A percentile compares a stretch with the other conserved stretches of the same genome.
Evolutionary conservation across 2,113 vertebrate species (phyloP).

Genomic region (Eolophus roseicapilla): DNA sequence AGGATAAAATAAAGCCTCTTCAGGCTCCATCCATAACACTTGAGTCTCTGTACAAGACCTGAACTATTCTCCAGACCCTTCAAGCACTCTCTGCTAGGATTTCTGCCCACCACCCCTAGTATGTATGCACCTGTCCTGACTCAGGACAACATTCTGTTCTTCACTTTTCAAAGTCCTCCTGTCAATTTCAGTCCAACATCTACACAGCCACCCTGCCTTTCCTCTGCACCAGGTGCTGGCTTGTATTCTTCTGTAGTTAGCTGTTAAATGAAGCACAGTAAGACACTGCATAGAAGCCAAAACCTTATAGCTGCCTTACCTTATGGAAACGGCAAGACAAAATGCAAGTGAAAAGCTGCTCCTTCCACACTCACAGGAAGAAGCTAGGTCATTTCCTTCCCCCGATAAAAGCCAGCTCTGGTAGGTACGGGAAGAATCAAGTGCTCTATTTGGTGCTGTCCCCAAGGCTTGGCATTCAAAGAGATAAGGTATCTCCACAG

Average conservation of each 20-base stretch:
- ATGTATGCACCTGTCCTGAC: not conserved
- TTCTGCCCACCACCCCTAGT: not conserved
- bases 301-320: not conserved
- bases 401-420: not conserved
- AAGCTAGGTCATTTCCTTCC: slow-evolving; percentile 11
- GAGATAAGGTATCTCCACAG: slow-evolving; percentile 33
- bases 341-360: not conserved
- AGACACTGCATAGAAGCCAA: not conserved
- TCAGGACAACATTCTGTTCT: not conserved
- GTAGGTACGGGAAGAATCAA: not conserved
- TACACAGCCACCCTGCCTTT: not conserved
- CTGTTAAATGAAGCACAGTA: not conserved
- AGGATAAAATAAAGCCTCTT: not conserved
- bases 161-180: not conserved
- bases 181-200: not conserved
- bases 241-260: not conserved
- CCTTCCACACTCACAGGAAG: not conserved
- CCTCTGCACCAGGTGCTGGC: not conserved
- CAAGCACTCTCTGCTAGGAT: not conserved
- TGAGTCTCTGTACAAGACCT: not conserved
- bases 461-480: slow-evolving; percentile 2
- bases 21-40: not conserved
- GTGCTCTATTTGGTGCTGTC: not conserved
- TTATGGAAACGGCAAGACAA: not conserved
- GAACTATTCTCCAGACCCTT: not conserved